phyloP scores from a whole-genome alignment of 1,140 invertebrate species.

The Paracyclopina nana region DNA sequence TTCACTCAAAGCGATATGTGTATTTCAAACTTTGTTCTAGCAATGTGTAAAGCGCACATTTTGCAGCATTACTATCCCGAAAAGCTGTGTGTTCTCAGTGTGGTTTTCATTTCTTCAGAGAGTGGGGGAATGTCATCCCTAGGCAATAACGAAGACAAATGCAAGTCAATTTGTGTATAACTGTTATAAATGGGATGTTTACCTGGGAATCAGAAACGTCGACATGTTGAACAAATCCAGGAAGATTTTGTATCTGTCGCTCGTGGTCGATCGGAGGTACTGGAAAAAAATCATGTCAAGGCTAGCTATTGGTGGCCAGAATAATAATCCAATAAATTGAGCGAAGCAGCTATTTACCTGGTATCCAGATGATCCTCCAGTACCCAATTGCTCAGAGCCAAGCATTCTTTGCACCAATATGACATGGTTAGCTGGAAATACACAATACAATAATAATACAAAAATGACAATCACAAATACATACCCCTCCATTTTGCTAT shows the following conservation, averaged over 20 bases:
- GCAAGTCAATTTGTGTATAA: too few relatives aligned
- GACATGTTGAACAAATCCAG: constrained; percentile 92
- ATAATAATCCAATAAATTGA: too few relatives aligned
- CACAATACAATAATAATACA: neutral
- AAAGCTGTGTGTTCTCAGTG: constrained; percentile 5
- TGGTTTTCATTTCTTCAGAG: constrained; percentile 1
- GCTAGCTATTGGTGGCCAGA: too few relatives aligned
- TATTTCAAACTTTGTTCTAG: too few relatives aligned
- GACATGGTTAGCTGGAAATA: constrained; percentile 75
- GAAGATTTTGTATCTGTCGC: constrained; percentile 95
- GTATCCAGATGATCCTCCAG: constrained; percentile 93
- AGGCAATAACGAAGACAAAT: too few relatives aligned
- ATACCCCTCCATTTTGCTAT: constrained; percentile 99
- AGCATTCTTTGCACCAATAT: constrained; percentile 99
- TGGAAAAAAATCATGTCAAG: too few relatives aligned
- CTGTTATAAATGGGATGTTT: too few relatives aligned
- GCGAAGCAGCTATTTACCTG: too few relatives aligned
- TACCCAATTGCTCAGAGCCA: constrained; percentile 83
- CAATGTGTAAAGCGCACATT: too few relatives aligned
- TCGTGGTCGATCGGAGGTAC: constrained; percentile 89
- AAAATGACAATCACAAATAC: constrained; percentile 24
- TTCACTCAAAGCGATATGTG: too few relatives aligned
- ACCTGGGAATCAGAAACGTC: constrained; percentile 80
- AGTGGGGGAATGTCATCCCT: constrained; percentile 20
- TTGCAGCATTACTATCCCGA: too few relatives aligned